Base-by-base conservation (phyloP, 2,113 vertebrate species). In the Tauraco erythrolophus region DNA sequence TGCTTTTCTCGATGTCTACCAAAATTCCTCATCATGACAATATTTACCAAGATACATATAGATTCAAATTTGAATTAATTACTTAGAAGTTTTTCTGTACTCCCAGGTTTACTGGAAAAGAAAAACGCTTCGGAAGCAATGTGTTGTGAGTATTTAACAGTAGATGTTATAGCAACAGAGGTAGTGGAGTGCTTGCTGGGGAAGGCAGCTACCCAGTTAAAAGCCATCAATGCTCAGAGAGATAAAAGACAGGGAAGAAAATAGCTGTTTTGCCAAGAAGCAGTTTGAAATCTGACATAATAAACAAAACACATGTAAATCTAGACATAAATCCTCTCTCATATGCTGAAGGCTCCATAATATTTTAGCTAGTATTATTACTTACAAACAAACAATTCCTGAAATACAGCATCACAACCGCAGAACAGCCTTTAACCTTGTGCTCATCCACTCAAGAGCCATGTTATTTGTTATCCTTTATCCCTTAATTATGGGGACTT, bases 11-110 rank as follows among this genome's bases (percentile, higher is more conserved):
- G 3, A 85, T 89, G 94, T 96, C 95, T 97, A 96, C 96, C 95
- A 97, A 97, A 97, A 96, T 92, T 72, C 60, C 74, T 93, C 91
- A 92, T 95, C 80, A 66, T 92, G 95, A 96, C 89, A 97, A 96
- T 94, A 97, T 97, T 98, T 98, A 97, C 94, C 66, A 76, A 89
- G 80, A 93, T 97, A 88, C 84, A 93, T 92, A 91, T 57, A 97
- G 94, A 95, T 96, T 96, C 89, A 89, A 88, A 96, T 96, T 88
- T 97, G 96, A 97, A 96, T 96, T 96, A 96, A 97, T 96, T 96
- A 95, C 92, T 74, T 88, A 91, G 53, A 95, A 97, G 77, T 95
- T 97, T 48, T 96, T 84, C 89, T 89, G 35, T 51, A 82, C 39
- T 94, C 56, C 68, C 94, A 94, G 91, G 92, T 96, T 96, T 97